Percentiles rank a stretch among this genome's conserved stretches.
phyloP scores from a whole-genome alignment of 2,797 vertebrate species.

The Macropus fuliginosus region DNA sequence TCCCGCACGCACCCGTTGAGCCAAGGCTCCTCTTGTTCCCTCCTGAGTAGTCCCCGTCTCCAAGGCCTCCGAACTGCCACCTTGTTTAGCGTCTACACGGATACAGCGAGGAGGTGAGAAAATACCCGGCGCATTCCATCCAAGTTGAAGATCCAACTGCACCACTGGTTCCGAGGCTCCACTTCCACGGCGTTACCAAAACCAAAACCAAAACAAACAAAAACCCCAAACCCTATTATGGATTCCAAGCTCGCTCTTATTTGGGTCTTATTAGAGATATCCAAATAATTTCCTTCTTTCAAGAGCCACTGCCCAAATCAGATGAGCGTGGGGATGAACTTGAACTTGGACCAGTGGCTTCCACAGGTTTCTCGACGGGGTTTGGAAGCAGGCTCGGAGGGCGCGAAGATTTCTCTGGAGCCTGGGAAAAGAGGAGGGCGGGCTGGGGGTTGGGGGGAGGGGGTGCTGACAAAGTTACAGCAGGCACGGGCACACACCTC shows the following conservation, averaged over 20 bases:
- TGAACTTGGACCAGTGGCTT: slow-evolving; percentile 58
- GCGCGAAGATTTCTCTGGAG: slow-evolving; percentile 35
- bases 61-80: not conserved
- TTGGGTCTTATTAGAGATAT: not conserved
- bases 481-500: not conserved
- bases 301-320: not conserved
- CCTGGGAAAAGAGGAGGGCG: slow-evolving; percentile 41
- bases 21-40: slow-evolving; percentile 51
- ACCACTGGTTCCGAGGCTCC: not conserved
- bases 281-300: not conserved
- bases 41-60: not conserved
- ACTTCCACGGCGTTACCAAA: not conserved
- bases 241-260: not conserved
- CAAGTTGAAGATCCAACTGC: not conserved
- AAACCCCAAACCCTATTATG: not conserved
- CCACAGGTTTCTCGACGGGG: slow-evolving; percentile 24
- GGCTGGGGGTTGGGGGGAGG: not conserved
- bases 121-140: not conserved
- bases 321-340: slow-evolving; percentile 50
- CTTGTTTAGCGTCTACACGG: not conserved
- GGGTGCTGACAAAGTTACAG: slow-evolving; percentile 14
- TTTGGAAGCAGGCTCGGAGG: slow-evolving; percentile 52
- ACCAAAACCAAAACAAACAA: not conserved
- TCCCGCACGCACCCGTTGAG: slow-evolving; percentile 15
- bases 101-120: not conserved